phyloP scores from a whole-genome alignment of 1,140 invertebrate species.

The Charaxes varanes region DNA sequence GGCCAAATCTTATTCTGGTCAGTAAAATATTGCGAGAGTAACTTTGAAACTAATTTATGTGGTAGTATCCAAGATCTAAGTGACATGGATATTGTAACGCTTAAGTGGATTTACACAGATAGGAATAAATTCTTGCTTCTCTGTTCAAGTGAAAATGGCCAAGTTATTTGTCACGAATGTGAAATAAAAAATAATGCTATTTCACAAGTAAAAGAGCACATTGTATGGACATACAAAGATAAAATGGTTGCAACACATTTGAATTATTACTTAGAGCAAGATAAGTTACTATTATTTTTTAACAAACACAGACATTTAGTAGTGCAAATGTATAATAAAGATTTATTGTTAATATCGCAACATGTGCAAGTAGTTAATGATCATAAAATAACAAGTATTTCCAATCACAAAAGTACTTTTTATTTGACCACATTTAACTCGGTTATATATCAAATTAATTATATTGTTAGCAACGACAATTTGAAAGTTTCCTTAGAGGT shows the following conservation, averaged over 20 bases:
- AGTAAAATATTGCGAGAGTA: slow-evolving; percentile 17
- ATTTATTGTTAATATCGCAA: slow-evolving; percentile 35
- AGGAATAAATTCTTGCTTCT: slow-evolving; percentile 30
- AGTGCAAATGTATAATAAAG: slow-evolving; percentile 35
- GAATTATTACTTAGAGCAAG: slow-evolving; percentile 23
- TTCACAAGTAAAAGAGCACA: slow-evolving; percentile 15
- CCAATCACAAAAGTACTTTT: slow-evolving; percentile 20
- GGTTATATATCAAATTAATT: slow-evolving; percentile 37
- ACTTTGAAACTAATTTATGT: slow-evolving; percentile 18
- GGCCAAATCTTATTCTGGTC: slow-evolving; percentile 44
- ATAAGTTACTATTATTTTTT: slow-evolving; percentile 36
- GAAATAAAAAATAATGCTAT: slow-evolving; percentile 24
- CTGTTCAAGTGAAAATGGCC: slow-evolving; percentile 31
- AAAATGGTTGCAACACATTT: slow-evolving; percentile 37
- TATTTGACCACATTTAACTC: slow-evolving; percentile 42
- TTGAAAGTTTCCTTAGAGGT: slow-evolving; percentile 23
- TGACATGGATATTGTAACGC: slow-evolving; percentile 28
- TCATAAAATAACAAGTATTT: slow-evolving; percentile 38
- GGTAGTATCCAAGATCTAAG: slow-evolving; percentile 20
- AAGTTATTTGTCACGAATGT: slow-evolving; percentile 33
- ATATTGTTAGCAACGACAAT: slow-evolving; percentile 16
- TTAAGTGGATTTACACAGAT: slow-evolving; percentile 35
- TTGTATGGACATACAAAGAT: slow-evolving; percentile 44
- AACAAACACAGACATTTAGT: slow-evolving; percentile 55
- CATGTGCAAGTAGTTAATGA: slow-evolving; percentile 44